Conservation (phyloP, 2,797 vertebrate species). For the Platalea minor region DNA sequence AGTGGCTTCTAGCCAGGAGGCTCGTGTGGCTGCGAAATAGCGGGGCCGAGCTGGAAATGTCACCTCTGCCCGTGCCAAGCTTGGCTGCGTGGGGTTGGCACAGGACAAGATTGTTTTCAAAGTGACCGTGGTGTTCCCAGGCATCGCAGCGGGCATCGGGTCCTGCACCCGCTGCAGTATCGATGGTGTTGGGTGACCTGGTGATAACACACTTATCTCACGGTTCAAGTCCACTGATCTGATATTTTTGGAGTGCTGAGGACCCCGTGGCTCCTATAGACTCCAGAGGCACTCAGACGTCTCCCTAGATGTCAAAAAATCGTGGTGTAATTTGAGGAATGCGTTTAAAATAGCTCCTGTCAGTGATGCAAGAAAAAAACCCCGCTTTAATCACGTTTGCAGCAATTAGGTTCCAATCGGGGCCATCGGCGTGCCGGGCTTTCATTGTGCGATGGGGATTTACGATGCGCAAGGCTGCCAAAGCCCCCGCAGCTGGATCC, state of each 20-base stretch:
- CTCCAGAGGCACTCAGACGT: not conserved
- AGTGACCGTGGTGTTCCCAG: not conserved
- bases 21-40: not conserved
- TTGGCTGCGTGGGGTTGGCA: not conserved
- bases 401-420: not conserved
- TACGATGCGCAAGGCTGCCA: not conserved
- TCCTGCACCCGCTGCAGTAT: not conserved
- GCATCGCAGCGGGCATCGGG: not conserved
- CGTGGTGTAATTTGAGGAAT: not conserved
- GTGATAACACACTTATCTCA: not conserved
- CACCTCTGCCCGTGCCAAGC: not conserved
- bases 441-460: not conserved
- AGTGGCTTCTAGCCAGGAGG: not conserved
- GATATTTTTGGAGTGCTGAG: not conserved
- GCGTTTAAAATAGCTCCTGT: not conserved
- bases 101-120: not conserved
- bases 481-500: not conserved
- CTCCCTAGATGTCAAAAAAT: not conserved
- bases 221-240: not conserved
- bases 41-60: not conserved
- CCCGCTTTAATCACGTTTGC: not conserved
- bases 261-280: rapidly evolving
- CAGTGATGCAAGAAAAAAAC: not conserved
- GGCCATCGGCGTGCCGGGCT: not conserved
- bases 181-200: not conserved